A percentile compares a stretch with the other conserved stretches of the same genome.
phyloP scores from a whole-genome alignment of 2,888 invertebrate species.

The Volucella zonaria region DNA sequence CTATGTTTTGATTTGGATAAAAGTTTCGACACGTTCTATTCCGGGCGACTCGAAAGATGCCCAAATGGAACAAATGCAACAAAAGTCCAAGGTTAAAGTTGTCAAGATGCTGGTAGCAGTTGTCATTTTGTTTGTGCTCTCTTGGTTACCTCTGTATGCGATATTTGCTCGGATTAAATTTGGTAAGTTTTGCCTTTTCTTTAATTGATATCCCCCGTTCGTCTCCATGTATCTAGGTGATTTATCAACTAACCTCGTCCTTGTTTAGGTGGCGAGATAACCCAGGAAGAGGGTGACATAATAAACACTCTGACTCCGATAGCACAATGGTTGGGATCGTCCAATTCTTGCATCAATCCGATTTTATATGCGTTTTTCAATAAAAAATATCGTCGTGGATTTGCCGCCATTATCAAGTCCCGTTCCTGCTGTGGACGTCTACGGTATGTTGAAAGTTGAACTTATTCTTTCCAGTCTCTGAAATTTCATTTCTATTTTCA shows the following conservation, averaged over 20 bases:
- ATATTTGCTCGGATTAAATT: constrained; percentile 94
- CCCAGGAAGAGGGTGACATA: constrained; percentile 91
- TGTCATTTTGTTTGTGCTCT: constrained; percentile 95
- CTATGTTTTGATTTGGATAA: constrained; percentile 95
- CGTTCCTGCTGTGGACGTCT: constrained; percentile 92
- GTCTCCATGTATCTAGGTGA: constrained; percentile 18
- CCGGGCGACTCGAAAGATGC: constrained; percentile 95
- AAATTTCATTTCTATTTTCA: neutral
- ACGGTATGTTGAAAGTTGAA: constrained; percentile 81
- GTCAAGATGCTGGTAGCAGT: constrained; percentile 97
- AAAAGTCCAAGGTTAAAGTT: constrained; percentile 96
- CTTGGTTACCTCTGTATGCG: constrained; percentile 95
- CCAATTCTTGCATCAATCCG: constrained; percentile 97
- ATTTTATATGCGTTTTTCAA: constrained; percentile 97
- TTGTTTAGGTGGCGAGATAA: constrained; percentile 82
- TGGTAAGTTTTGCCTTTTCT: constrained; percentile 83
- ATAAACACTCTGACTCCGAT: constrained; percentile 92
- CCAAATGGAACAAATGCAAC: constrained; percentile 95
- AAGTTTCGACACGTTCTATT: constrained; percentile 93
- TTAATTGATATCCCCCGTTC: constrained; percentile 53
- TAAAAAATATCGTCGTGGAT: constrained; percentile 95
- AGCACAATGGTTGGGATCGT: constrained; percentile 95
- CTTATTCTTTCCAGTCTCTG: neutral
- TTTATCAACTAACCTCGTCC: constrained; percentile 10
- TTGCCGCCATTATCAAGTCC: constrained; percentile 93